Base-by-base conservation (phyloP, 2,797 vertebrate species). In the Clamator glandarius region DNA sequence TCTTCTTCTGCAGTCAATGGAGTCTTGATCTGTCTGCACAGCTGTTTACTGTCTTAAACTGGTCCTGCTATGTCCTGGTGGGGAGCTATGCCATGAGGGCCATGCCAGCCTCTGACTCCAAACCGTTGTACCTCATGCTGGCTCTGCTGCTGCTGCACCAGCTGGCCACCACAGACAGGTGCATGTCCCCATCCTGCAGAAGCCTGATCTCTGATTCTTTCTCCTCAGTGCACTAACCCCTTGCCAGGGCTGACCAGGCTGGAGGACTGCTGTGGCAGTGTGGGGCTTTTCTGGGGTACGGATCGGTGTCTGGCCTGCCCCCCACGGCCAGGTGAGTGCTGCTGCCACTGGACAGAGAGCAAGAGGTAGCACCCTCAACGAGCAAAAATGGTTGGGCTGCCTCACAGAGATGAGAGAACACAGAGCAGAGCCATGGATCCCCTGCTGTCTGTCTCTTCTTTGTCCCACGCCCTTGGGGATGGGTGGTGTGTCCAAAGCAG, bases 201-300 rank as follows among this genome's bases (percentile, higher is more conserved):
- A 55, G 58, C 29, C 87, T 93, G 77, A 96, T 50, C 35, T 51
- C 62, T 48, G 61, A 6, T 96, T 35, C 28, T 90, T 89, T 93
- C 73, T 92, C 98, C 87, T 12, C 94, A 99, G 99, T 99, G 99
- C 96, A 98, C 98, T 89, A 98, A 98, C 94, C 98, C 99, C 48
- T 96, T 99, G 88, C 98, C 98, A 67, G 99, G 99, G 85, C 97
- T 99, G 92, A 98, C 98, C 85, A 98, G 98, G 96, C 98, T 99
- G 94, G 99, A 99, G 72, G 99, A 99, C 96, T 99, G 99, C 97
- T 99, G 99, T 15, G 98, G 99, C 96, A 99, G 99, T 13, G 98
- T 99, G 90, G 99, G 99, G 25, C 97, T 98, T 89, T 99, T 99
- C 90, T 99, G 99, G 99, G 99, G 99, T 70, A 41, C 97, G n/a